phyloP scores from a whole-genome alignment of 2,797 vertebrate genomes.

The Falco columbarius region DNA sequence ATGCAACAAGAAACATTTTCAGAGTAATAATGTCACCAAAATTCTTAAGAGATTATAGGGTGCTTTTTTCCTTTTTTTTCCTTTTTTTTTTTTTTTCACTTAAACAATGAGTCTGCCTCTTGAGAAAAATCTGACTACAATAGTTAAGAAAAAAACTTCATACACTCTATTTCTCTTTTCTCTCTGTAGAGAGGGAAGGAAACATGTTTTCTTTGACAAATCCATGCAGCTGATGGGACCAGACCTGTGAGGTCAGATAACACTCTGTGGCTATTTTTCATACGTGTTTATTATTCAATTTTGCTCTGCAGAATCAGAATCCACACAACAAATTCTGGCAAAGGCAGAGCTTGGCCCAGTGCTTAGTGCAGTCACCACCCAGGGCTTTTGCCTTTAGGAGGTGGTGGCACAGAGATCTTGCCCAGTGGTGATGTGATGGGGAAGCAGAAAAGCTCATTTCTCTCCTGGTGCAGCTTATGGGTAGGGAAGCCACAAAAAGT shows the following conservation, averaged over 20 bases:
- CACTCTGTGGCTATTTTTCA: background rate
- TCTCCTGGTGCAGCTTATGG: background rate
- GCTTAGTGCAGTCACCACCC: background rate
- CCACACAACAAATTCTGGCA: background rate
- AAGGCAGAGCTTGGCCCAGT: background rate
- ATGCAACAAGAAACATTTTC: background rate
- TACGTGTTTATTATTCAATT: background rate
- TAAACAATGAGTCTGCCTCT: background rate
- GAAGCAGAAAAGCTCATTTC: background rate
- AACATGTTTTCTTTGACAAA: background rate
- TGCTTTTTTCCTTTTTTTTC: fast-evolving
- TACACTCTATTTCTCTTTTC: background rate
- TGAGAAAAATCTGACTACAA: background rate
- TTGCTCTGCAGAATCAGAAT: background rate
- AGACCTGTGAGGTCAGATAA: background rate
- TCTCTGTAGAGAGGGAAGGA: background rate
- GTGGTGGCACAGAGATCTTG: fast-evolving
- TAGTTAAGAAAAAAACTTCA: background rate
- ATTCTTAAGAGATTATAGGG: background rate
- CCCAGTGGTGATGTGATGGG: too few relatives aligned
- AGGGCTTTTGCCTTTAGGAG: background rate
- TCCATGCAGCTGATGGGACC: background rate
- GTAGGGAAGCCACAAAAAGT: background rate
- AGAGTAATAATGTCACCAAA: background rate
- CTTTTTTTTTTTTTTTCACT: background rate